These are phyloP conservation scores for Poeciliopsis gracilis DNA, from an alignment of 2,797 vertebrate species.

Conservation along the genomic window DNA sequence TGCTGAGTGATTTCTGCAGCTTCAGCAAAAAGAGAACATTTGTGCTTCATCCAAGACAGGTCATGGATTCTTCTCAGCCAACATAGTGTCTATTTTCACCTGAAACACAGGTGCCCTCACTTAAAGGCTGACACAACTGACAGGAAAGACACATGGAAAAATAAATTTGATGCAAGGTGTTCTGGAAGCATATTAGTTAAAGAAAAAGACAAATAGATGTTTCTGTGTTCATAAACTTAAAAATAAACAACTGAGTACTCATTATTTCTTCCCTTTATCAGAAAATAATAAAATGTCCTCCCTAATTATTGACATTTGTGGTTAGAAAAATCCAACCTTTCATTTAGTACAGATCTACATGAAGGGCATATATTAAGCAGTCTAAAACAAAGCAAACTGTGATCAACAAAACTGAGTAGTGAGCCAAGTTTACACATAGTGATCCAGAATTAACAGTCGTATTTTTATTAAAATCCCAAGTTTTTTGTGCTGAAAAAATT, in stretches of 20 bases:
- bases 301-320: background rate
- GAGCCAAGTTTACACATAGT: background rate
- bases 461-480: no score
- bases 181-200: conserved; percentile 14
- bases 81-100: conserved; percentile 68
- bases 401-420: background rate
- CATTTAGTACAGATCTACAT: background rate
- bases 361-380: background rate
- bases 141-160: conserved; percentile 39
- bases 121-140: conserved; percentile 49
- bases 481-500: background rate
- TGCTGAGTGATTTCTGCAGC: conserved; percentile 59
- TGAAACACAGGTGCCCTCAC: conserved; percentile 53
- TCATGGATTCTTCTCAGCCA: conserved; percentile 57
- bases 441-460: background rate
- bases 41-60: conserved; percentile 64
- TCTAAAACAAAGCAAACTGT: background rate
- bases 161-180: conserved; percentile 40
- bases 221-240: background rate
- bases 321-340: background rate
- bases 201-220: conserved; percentile 36
- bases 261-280: background rate
- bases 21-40: conserved; percentile 50
- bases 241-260: background rate
- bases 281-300: background rate